Evolutionary conservation across 2,888 invertebrate genomes (phyloP).

Genomic region (Agriopis leucophaearia): DNA sequence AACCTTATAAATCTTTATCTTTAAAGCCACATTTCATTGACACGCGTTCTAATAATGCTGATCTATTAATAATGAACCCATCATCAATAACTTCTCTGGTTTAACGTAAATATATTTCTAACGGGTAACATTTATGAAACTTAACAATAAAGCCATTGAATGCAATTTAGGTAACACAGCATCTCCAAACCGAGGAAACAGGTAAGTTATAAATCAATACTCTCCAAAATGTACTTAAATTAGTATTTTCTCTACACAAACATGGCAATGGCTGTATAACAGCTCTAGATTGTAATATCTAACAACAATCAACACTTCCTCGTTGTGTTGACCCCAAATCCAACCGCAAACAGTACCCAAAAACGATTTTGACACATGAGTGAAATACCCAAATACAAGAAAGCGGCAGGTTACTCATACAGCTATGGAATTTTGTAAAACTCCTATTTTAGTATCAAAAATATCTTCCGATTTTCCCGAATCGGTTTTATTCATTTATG

Average conservation of each 20-base stretch:
- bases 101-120: background rate
- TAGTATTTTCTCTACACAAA: background rate
- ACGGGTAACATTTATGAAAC: conserved; percentile 2
- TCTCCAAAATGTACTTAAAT: conserved; percentile 1
- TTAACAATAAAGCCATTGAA: conserved; percentile 1
- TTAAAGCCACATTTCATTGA: conserved; percentile 61
- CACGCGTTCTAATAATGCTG: conserved; percentile 48
- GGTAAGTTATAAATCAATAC: background rate
- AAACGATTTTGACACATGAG: conserved; percentile 11
- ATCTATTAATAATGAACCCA: background rate
- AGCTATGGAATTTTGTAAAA: conserved; percentile 38
- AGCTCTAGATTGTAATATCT: background rate
- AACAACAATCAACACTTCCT: background rate
- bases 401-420: background rate
- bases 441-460: conserved; percentile 58
- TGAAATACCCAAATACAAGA: conserved; percentile 1
- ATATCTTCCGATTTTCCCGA: conserved; percentile 50
- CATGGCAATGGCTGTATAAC: conserved; percentile 2
- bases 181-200: background rate
- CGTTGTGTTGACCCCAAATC: background rate
- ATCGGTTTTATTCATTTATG: conserved; percentile 18
- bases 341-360: background rate
- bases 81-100: background rate
- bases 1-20: conserved; percentile 35
- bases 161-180: background rate